Evolutionary conservation across 2,113 vertebrate genomes (phyloP), one percentile per base, ranked within the genome.

Genomic region (Cynoglossus semilaevis): DNA sequence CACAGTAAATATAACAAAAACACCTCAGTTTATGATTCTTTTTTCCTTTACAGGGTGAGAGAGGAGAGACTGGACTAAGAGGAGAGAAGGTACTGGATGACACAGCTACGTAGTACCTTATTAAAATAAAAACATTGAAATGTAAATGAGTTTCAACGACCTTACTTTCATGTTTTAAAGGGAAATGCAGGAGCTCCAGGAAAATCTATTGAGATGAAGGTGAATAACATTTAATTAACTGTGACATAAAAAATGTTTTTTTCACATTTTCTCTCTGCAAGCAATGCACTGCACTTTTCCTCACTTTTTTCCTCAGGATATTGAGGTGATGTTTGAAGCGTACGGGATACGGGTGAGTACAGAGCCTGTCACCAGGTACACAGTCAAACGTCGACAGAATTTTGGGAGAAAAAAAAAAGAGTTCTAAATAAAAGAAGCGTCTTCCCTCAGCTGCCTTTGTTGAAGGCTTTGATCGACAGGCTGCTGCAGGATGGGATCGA

Each of bases 261-360:
- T 29, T 29, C 22, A 29, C 22, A 29, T 29, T 2, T 29, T 29
- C 22, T 29, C 22, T 29, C 6, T 29, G 22, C 22, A 29, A 29
- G 22, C 22, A 29, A 29, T 29, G 22, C 22, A 29, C 6, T 29
- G 6, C 63, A 9, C 63, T 71, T 79, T 57, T n/a, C n/a, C n/a
- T n/a, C n/a, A n/a, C 17, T 8, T 8, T 68, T 58, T 77, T 9
- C 56, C 75, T 37, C 60, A 96, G 94, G 92, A 93, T 74, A 85
- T 96, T 64, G 94, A 95, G 80, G 73, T n/a, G 8, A 87, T 95
- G 73, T 94, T 96, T 80, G 94, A 95, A 66, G 83, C 76, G 2
- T 93, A 94, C 0, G 94, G 94, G 7, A 94, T 96, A 78, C 90
- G 91, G 89, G 94, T 94, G 81, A 53, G 90, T 17, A 47, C 34